phyloP scores from a whole-genome alignment of 2,113 vertebrate genomes.

The Morone saxatilis region DNA sequence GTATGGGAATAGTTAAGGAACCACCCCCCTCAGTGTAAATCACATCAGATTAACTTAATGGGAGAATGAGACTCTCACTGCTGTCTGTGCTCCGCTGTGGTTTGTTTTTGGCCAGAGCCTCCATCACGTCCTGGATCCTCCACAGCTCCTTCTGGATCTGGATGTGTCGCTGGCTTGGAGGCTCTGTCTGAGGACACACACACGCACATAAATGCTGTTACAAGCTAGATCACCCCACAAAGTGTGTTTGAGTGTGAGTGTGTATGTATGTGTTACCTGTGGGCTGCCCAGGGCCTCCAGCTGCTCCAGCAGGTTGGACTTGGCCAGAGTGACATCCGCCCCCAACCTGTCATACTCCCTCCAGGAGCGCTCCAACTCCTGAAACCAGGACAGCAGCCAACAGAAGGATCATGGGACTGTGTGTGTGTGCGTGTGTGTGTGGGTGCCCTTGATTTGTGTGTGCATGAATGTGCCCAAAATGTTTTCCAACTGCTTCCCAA shows the following conservation, averaged over 20 bases:
- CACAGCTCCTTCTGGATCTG: constrained; percentile 98
- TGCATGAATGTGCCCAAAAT: background rate
- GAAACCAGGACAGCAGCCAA: constrained; percentile 33
- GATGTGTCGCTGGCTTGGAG: constrained; percentile 93
- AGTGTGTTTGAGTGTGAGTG: constrained; percentile 20
- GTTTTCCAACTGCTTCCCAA: no score
- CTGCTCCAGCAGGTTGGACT: constrained; percentile 91
- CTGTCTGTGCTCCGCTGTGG: constrained; percentile 83
- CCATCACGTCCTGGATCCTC: constrained; percentile 98
- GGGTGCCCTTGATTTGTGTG: background rate
- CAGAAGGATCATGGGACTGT: background rate
- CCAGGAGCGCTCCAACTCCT: constrained; percentile 95
- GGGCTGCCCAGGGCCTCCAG: constrained; percentile 92
- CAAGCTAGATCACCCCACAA: background rate
- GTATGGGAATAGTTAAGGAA: background rate
- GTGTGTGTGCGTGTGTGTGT: background rate
- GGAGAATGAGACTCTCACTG: constrained; percentile 39
- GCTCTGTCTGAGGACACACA: constrained; percentile 88
- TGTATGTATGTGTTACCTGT: constrained; percentile 75
- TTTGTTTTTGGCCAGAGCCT: constrained; percentile 93
- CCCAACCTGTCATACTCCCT: constrained; percentile 92
- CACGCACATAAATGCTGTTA: constrained; percentile 34
- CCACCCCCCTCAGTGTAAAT: background rate
- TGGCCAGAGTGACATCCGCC: constrained; percentile 89
- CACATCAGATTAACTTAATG: constrained; percentile 1